These are phyloP conservation scores for Parus major DNA, from an alignment of 2,113 vertebrate genomes.

Conservation along the genomic window DNA sequence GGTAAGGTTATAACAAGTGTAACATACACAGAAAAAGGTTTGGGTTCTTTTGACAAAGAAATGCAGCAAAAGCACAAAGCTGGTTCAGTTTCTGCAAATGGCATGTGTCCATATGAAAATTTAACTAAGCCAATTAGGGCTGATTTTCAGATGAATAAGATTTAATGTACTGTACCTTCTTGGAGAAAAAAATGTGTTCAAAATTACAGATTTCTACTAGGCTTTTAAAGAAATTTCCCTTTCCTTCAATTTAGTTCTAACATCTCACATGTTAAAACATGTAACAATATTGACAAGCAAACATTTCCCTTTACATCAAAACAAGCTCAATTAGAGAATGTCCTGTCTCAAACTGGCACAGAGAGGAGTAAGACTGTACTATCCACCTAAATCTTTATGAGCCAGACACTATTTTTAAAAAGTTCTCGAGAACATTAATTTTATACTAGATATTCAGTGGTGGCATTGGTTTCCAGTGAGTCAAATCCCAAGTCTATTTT, in stretches of 20 bases:
- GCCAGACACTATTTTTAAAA: not conserved
- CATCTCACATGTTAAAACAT: not conserved
- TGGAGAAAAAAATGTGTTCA: not conserved
- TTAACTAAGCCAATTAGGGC: not conserved
- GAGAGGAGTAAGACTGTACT: not conserved
- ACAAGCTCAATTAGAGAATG: not conserved
- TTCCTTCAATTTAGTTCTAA: not conserved
- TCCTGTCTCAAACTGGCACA: not conserved
- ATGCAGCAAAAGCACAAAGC: slow-evolving; percentile 45
- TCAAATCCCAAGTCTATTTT: slow-evolving; percentile 7
- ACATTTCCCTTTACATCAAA: not conserved
- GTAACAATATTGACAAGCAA: slow-evolving; percentile 2
- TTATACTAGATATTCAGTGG: not conserved
- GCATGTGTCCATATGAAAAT: not conserved
- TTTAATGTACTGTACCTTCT: not conserved
- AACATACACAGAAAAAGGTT: slow-evolving; percentile 39
- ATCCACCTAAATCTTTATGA: not conserved
- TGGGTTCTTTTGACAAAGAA: slow-evolving; percentile 31
- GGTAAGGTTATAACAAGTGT: slow-evolving; percentile 43
- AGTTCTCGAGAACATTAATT: not conserved
- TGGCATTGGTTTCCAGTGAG: not conserved
- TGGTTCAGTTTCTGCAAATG: slow-evolving; percentile 39
- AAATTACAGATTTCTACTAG: not conserved
- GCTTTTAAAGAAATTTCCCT: not conserved
- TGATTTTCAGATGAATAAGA: not conserved